Conservation (phyloP, 2,113 vertebrate species). For the Petaurus breviceps region DNA sequence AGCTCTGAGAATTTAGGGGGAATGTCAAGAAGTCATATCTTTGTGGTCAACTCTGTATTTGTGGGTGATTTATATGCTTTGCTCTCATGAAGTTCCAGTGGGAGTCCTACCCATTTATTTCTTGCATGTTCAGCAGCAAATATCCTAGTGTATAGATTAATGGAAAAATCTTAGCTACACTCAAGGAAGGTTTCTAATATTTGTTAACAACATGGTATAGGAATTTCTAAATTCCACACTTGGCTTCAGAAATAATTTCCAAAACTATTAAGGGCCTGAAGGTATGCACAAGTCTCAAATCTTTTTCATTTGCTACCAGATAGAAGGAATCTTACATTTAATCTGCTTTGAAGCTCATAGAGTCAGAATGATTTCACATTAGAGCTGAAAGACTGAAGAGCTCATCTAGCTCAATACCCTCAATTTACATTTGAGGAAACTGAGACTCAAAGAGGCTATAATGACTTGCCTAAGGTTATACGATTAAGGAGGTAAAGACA, state of each 20-base stretch:
- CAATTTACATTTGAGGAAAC: background rate
- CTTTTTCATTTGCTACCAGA: background rate
- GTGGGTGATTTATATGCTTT: slow-evolving; percentile 12
- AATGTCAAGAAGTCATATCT: background rate
- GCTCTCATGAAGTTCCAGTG: slow-evolving; percentile 31
- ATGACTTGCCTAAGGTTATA: background rate
- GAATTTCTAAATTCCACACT: background rate
- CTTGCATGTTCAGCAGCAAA: slow-evolving; percentile 22
- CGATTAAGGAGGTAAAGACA: background rate
- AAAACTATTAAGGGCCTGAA: background rate
- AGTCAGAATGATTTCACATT: background rate
- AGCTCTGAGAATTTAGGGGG: slow-evolving; percentile 41
- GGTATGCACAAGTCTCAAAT: background rate
- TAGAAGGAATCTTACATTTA: slow-evolving; percentile 4
- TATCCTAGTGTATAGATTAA: background rate
- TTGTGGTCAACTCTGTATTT: slow-evolving; percentile 24
- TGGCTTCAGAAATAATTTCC: slow-evolving; percentile 41
- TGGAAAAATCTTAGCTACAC: background rate
- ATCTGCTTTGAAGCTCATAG: background rate
- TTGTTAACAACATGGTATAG: background rate
- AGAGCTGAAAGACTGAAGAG: background rate
- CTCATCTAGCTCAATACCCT: background rate
- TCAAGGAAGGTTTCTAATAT: background rate
- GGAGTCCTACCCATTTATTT: background rate
- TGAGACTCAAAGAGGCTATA: background rate